Evolutionary conservation across 2,797 vertebrate species (phyloP).

Genomic region (Lutjanus argentimaculatus): DNA sequence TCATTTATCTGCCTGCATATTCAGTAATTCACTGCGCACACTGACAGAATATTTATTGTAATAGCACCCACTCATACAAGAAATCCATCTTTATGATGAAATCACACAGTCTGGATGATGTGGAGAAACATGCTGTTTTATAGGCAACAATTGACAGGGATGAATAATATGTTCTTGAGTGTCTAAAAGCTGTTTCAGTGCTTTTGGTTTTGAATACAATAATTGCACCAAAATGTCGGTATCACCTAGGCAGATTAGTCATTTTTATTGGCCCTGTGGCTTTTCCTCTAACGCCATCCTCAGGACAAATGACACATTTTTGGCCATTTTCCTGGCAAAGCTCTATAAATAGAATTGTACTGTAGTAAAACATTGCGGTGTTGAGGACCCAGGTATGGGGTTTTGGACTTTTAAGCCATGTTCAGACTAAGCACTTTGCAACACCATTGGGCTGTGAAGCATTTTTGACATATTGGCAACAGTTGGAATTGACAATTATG

Average conservation of each 20-base stretch:
- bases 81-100: conserved; percentile 38
- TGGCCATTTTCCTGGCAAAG: not conserved
- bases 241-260: not conserved
- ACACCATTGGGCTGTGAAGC: not conserved
- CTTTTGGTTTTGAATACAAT: not conserved
- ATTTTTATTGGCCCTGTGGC: no score
- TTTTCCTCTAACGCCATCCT: not conserved
- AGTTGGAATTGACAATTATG: not conserved
- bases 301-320: not conserved
- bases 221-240: not conserved
- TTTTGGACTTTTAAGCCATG: not conserved
- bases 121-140: conserved; percentile 3
- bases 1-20: conserved; percentile 38
- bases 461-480: not conserved
- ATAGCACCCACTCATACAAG: not conserved
- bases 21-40: conserved; percentile 18
- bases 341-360: not conserved
- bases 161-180: not conserved
- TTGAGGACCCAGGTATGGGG: not conserved
- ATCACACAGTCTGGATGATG: not conserved
- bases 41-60: conserved; percentile 13
- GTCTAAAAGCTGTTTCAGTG: not conserved
- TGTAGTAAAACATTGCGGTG: not conserved
- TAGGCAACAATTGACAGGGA: not conserved
- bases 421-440: not conserved